Base-by-base conservation (phyloP, 2,888 invertebrate species). In the Coenonympha arcania region DNA sequence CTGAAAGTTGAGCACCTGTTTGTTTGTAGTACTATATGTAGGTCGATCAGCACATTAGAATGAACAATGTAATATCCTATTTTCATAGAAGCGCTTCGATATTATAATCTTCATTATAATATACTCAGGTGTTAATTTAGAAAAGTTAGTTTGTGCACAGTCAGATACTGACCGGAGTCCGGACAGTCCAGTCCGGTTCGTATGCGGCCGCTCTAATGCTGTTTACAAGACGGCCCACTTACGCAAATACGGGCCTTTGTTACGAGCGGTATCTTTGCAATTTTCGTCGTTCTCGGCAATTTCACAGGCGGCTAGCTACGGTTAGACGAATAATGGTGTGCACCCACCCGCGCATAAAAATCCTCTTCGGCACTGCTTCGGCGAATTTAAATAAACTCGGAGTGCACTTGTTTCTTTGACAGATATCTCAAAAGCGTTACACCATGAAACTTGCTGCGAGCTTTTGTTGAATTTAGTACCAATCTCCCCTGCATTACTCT, bases 261-360 rank as follows among this genome's bases (percentile, higher is more conserved):
- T 59, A 45, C 52, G 49, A 30, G 22, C 44, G 47, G 51, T 56
- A 58, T 58, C 61, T 58, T 57, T 41, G 62, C 58, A 69, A 70
- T 70, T 73, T 73, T 66, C 64, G 64, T 65, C 64, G 65, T 64
- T 69, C 66, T 58, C 62, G 64, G 63, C 69, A 71, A 76, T 76
- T 76, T 75, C 66, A 70, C 70, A 64, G 62, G 63, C 58, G 66
- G 71, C 52, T 69, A 67, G 50, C 44, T 62, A 41, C 62, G 56
- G 59, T 58, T 55, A 60, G 57, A 59, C 61, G 60, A 61, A 61
- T 63, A 63, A 60, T 59, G 57, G 58, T 56, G 60, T 55, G 55
- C 62, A 55, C 52, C 60, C 59, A 57, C 57, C 55, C 60, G 55
- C 28, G 34, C 52, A 52, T 31, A 46, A 56, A 57, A 57, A 60